Percentiles rank a stretch among this genome's conserved stretches.
Conservation (phyloP, 2,797 vertebrate species). For the Chaetophractus vellerosus region DNA sequence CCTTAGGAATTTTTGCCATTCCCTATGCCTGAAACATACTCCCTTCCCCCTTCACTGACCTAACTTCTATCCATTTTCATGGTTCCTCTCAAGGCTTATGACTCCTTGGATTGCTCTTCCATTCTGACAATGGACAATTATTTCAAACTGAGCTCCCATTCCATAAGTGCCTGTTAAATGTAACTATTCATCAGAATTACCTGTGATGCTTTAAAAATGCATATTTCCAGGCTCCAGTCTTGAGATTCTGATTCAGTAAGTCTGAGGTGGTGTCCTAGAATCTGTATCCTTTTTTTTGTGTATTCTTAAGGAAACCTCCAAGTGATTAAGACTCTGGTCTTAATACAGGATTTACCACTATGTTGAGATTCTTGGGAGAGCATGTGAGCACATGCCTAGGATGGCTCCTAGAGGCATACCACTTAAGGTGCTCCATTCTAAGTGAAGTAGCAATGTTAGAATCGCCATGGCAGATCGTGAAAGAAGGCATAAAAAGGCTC, state of each 20-base stretch:
- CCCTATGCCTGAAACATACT: background rate
- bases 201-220: background rate
- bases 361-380: background rate
- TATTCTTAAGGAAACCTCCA: background rate
- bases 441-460: background rate
- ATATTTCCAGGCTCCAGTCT: background rate
- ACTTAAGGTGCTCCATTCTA: background rate
- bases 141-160: background rate
- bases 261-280: background rate
- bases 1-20: background rate
- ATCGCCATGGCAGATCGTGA: background rate
- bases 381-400: background rate
- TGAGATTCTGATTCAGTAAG: background rate
- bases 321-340: background rate
- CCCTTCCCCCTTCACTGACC: background rate
- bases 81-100: background rate
- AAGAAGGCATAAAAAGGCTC: background rate
- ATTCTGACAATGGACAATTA: background rate
- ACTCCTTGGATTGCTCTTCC: background rate
- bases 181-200: background rate
- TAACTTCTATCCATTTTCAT: background rate
- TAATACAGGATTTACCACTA: background rate
- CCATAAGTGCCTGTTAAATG: background rate
- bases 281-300: background rate
- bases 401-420: background rate